Evolutionary conservation across 2,797 vertebrate species (phyloP).

Genomic region (Acrocephalus scirpaceus): DNA sequence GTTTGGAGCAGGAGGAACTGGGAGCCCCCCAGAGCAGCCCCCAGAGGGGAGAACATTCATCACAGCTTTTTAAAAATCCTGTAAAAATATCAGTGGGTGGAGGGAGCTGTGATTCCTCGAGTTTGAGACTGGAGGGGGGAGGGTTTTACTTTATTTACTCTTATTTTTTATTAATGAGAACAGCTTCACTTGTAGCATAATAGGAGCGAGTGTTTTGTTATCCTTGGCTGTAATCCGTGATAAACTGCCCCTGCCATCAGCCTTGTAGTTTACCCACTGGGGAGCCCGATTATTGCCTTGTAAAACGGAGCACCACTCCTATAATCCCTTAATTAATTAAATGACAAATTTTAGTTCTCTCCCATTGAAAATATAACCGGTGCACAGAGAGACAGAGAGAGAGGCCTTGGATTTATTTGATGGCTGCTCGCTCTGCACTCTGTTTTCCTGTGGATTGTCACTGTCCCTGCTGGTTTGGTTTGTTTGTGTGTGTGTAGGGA

Average conservation of each 20-base stretch:
- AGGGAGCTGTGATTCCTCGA: background rate
- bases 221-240: slow-evolving; percentile 77
- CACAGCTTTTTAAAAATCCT: slow-evolving; percentile 63
- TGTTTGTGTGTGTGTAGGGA: background rate
- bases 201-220: slow-evolving; percentile 75
- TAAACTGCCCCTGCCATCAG: slow-evolving; percentile 75
- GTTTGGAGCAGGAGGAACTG: background rate
- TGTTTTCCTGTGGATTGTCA: background rate
- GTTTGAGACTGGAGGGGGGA: background rate
- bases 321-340: slow-evolving; percentile 83
- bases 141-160: slow-evolving; percentile 47
- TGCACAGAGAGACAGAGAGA: background rate
- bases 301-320: slow-evolving; percentile 81
- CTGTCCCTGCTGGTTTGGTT: background rate
- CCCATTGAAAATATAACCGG: slow-evolving; percentile 77
- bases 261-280: slow-evolving; percentile 77
- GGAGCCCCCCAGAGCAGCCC: slow-evolving; percentile 50
- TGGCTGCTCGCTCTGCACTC: background rate
- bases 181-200: slow-evolving; percentile 68
- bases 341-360: slow-evolving; percentile 80
- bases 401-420: slow-evolving; percentile 70
- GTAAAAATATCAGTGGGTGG: background rate
- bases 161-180: slow-evolving; percentile 66
- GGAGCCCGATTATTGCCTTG: slow-evolving; percentile 81
- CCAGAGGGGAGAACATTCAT: slow-evolving; percentile 56